Base-by-base conservation (phyloP, 2,797 vertebrate species). In the Mormyrops attenuatus region DNA sequence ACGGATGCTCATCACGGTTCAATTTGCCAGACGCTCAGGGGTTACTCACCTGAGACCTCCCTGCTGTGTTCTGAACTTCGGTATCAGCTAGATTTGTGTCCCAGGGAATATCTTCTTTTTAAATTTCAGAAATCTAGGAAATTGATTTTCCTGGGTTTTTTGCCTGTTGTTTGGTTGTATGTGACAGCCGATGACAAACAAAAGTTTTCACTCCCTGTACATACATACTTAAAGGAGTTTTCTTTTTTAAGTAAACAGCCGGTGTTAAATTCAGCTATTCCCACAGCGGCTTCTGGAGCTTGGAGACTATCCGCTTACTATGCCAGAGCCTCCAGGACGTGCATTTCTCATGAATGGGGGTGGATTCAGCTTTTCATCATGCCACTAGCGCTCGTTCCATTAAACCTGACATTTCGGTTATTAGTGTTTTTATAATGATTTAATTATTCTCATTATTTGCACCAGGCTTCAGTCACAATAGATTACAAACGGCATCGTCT, bases 401-500 rank as follows among this genome's bases (percentile, higher is more conserved):
- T 93, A 91, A 90, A 89, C 90, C 90, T 92, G 92, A 93, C 91
- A 92, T 77, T 88, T 52, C 89, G 88, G 88, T 91, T 92, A 92
- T 93, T 92, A 91, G 90, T 90, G 90, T 93, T 92, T 91, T 89
- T 90, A 91, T 92, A 93, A 91, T 91, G 90, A 90, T 90, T 88
- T 92, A 92, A 92, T 93, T 92, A 92, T 93, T 92, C 90, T 89
- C 86, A 87, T 87, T 90, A 90, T 92, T 91, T 90, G 90, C 90
- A 91, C 87, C 91, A 90, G 91, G 90, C 49, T 90, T 89, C 77
- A 90, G 91, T 92, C 92, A 92, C 90, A 92, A 93, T 90, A 93
- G 90, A 93, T 93, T 92, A 93, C 88, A 89, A 92, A 92, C 89
- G 88, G 86, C 90, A 90, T 90, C 90, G 90, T 88, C 90, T 86